Conservation (phyloP, 2,113 vertebrate species). For the Mus musculus region GRCm39 chr17:65102501-65103000, state of each 20-base stretch:
- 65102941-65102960: not conserved
- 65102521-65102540: not conserved
- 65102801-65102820: no score
- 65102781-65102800: not conserved
- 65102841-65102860: no score
- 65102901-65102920: not conserved
- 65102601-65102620: not conserved
- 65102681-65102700: not conserved
- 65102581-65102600: not conserved
- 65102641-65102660: not conserved
- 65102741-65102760: not conserved
- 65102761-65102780: no score
- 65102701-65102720: not conserved
- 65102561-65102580: not conserved
- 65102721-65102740: not conserved
- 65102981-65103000: not conserved
- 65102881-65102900: no score
- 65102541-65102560: accelerated
- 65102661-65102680: not conserved
- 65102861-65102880: no score
- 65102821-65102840: no score
- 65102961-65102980: not conserved
- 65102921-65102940: not conserved
- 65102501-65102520: no score
- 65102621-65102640: not conserved